phyloP scores from a whole-genome alignment of 1,140 invertebrate genomes.

The Anastrepha obliqua region DNA sequence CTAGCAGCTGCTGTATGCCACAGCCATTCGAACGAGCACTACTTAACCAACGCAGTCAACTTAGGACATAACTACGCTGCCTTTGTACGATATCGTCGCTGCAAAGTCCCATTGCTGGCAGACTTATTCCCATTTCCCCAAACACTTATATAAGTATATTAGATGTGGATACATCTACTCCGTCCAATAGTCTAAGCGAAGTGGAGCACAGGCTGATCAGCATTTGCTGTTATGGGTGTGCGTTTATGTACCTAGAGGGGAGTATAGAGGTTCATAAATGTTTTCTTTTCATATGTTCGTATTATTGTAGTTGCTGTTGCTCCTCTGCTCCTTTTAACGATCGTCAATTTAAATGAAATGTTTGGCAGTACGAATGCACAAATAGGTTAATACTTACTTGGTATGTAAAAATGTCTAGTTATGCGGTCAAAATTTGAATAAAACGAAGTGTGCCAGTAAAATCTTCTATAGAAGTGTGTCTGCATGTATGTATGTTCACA shows the following conservation, averaged over 20 bases:
- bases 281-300: not conserved
- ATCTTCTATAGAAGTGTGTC: no score
- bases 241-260: not conserved
- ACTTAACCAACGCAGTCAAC: not conserved
- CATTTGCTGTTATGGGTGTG: not conserved
- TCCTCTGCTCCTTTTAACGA: not conserved
- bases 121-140: not conserved
- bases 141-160: not conserved
- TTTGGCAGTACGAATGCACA: not conserved
- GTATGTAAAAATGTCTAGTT: not conserved
- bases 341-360: constrained; percentile 23
- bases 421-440: constrained; percentile 9
- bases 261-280: not conserved
- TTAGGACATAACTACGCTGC: not conserved
- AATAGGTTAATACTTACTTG: not conserved
- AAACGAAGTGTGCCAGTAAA: not conserved
- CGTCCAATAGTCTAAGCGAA: not conserved
- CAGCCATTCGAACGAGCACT: not conserved
- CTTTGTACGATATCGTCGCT: not conserved
- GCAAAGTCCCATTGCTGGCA: not conserved
- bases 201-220: not conserved
- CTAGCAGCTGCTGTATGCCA: constrained; percentile 33
- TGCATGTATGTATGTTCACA: no score
- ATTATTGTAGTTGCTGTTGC: not conserved
- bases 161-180: not conserved